Base-by-base conservation (phyloP, 2,888 invertebrate species). In the Miltochrista miniata region DNA sequence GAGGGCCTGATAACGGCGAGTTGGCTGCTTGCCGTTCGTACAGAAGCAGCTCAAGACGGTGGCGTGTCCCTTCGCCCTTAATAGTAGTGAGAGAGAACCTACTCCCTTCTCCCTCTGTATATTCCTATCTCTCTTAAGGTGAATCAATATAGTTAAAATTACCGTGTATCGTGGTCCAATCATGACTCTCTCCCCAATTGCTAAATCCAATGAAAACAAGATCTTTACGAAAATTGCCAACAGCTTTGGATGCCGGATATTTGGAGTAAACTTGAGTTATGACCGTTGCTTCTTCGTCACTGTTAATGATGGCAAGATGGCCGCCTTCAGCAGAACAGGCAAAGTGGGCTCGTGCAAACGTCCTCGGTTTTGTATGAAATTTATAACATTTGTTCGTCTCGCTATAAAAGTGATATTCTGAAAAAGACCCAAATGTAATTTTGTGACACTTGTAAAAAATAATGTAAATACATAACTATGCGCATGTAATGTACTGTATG, bases 371-470 rank as follows among this genome's bases (percentile, higher is more conserved):
- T 0, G 39, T 56, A 55, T 82, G 82, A 59, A 80, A 77, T 55
- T 83, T 83, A 61, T 83, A 83, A 45, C 83, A 83, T 34, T 64
- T 76, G 1, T 74, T 70, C 0, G 82, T 81, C 1, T 69, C 51
- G 0, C 36, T 3, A 3, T 78, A 70, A 1, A 68, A 34, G 0
- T 12, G 55, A 50, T 83, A 83, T n/a, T 55, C 83, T 83, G 56
- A 7, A 60, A 55, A 33, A 10, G 15, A 24, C 1, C 5, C 18
- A 24, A 24, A 24, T 5, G 5, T 24, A 24, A 24, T 24, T 24
- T 24, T 24, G 5, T 24, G 5, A 24, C 18, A 24, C 18, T 24
- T 24, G 18, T 5, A 24, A 24, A 4, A 24, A 24, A 5, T 4
- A 4, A 24, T 24, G 2, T 24, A 24, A 35, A 29, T 3, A n/a